These are phyloP conservation scores for Saccostrea cuccullata DNA, from an alignment of 1,140 invertebrate genomes.

Conservation along the genomic window DNA sequence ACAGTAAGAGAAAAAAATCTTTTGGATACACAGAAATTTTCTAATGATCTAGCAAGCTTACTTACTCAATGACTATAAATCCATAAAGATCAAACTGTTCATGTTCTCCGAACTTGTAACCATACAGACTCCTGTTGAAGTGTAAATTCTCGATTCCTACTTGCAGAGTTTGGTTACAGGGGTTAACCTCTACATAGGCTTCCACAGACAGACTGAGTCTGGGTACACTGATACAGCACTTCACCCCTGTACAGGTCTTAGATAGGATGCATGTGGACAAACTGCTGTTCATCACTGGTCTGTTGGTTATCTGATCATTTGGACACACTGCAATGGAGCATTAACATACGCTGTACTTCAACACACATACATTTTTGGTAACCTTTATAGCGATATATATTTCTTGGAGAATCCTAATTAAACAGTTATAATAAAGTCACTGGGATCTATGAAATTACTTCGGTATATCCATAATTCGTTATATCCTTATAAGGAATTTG, in stretches of 20 bases:
- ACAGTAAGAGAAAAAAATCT: background rate
- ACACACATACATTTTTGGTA: too few relatives aligned
- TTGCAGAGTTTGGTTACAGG: slow-evolving; percentile 54
- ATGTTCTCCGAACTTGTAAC: slow-evolving; percentile 49
- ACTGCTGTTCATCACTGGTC: slow-evolving; percentile 29
- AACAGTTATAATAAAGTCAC: too few relatives aligned
- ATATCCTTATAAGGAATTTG: too few relatives aligned
- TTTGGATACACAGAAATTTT: too few relatives aligned
- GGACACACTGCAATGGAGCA: slow-evolving; percentile 45
- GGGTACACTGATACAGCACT: slow-evolving; percentile 56
- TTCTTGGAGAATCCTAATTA: too few relatives aligned
- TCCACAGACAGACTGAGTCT: slow-evolving; percentile 55
- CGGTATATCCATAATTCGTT: too few relatives aligned
- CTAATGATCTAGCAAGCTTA: background rate
- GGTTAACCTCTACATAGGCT: slow-evolving; percentile 53
- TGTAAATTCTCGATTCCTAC: slow-evolving; percentile 50
- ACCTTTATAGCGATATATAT: too few relatives aligned
- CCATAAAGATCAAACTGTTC: slow-evolving; percentile 51
- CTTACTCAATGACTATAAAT: slow-evolving; percentile 51
- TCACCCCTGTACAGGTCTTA: slow-evolving; percentile 53
- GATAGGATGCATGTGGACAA: slow-evolving; percentile 48
- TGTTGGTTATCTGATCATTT: background rate
- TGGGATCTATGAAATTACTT: too few relatives aligned
- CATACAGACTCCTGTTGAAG: slow-evolving; percentile 54
- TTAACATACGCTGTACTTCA: background rate